Base-by-base conservation (phyloP, 2,888 invertebrate genomes). In the Metopia argyrocephala region DNA sequence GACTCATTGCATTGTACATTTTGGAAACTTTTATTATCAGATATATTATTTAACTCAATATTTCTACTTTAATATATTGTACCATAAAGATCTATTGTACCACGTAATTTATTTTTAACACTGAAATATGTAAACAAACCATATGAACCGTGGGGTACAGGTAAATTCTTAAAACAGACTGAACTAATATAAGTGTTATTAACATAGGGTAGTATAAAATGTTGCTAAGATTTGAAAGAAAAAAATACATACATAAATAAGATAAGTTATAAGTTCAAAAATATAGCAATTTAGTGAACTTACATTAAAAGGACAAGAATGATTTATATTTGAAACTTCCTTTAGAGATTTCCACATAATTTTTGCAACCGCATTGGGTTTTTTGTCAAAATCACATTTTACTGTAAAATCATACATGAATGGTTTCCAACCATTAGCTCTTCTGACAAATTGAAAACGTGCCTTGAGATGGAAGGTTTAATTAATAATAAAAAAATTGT, bases 301-400 rank as follows among this genome's bases (percentile, higher is more conserved):
- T 56, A 69, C 69, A 45, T 45, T 48, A 50, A 21, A 69, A 0
- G 50, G 69, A 21, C 69, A 69, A 69, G 31, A 31, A n/a, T 48
- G n/a, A 28, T 59, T 23, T 5, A 69, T 2, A 59, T 69, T 69
- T 2, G 69, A 7, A 4, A 48, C 9, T 23, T 50, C 20, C 21
- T 31, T 28, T 1, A 48, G 7, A 2, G 2, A 0, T 12, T 20
- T 23, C 69, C 69, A 69, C 1, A 23, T 5, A 5, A 69, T 20
- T n/a, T 9, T 23, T 1, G 28, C 48, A 3, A 59, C 1, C 2
- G 48, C 5, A 59, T 59, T 70, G 20, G 23, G 7, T 25, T 28
- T 20, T 59, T 18, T 64, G 1, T 15, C 15, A 5, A 15, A 27
- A 64, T 64, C 28, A 50, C 64, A 64, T n/a, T 15, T 3, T 2